Evolutionary conservation across 37 sponge, comb jelly and placozoan species (phyloP), one percentile per base, ranked within the genome.

Genomic region (Axinella damicornis): DNA sequence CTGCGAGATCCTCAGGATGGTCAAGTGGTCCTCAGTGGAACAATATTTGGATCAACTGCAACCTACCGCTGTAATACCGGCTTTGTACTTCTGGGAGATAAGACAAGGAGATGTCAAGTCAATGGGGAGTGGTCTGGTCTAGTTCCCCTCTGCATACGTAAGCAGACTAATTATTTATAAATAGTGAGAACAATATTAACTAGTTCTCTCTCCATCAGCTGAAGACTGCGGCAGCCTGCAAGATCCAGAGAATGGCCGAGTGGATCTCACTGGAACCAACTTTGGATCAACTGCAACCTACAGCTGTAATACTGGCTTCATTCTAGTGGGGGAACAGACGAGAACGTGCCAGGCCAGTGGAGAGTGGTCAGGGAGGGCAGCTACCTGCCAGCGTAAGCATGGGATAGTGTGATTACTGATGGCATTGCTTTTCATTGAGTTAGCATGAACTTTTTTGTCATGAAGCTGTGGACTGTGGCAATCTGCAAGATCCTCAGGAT

Each of bases 41-140:
- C 78, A 28, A 75, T 76, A 6, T 40, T 76, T 20, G 40, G 76
- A 18, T 41, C 65, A 0, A 63, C 21, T n/a, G 90, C 75, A 21
- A 58, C 33, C 14, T 93, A 82, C 78, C 31, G 61, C 28, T 93
- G 94, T 57, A 73, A 78, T 22, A 20, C 41, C 14, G 90, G 90
- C 5, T 89, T 65, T 60, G 67, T 34, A 0, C 54, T 89, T 15
- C 84, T 37, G 27, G 94, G 94, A 40, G 21, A 24, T 18, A 22
- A 27, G 0, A 21, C 18, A 0, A 70, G 90, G 21, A 65, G 18
- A 5, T 93, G 94, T 35, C 75, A 78, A 41, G 60, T 58, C 6
- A 67, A 75, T 83, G 90, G 79, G 32, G 24, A 53, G 19, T 93
- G 94, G 94, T 86, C 87, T 52, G 87, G 87, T 22, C 16, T 46